A percentile compares a stretch with the other conserved stretches of the same genome.
Evolutionary conservation across 2,797 vertebrate genomes (phyloP).

Genomic region (Lophotriccus pileatus): DNA sequence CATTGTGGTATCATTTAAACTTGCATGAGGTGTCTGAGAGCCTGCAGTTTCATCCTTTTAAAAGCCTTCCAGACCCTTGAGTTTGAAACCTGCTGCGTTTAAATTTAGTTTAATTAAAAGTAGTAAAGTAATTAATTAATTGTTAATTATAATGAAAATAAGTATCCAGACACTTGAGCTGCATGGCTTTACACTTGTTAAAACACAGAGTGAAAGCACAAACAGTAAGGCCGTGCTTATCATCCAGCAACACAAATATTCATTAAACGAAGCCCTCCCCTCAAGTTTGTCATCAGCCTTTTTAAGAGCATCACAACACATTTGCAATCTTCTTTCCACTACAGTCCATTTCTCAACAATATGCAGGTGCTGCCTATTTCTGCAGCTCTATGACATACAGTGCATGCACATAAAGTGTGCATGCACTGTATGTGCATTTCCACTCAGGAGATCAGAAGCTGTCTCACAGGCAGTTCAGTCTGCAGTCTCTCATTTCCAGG

Average conservation of each 20-base stretch:
- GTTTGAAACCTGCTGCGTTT: not conserved
- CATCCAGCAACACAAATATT: not conserved
- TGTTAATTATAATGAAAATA: not conserved
- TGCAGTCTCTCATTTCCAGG: not conserved
- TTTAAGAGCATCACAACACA: not conserved
- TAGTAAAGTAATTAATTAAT: not conserved
- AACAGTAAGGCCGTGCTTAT: not conserved
- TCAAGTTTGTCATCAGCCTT: not conserved
- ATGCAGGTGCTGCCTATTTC: not conserved
- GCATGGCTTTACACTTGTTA: not conserved
- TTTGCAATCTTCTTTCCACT: not conserved
- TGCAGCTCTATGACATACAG: not conserved
- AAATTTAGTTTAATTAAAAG: constrained; percentile 2
- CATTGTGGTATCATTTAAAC: not conserved
- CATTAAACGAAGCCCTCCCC: not conserved
- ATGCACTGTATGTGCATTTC: not conserved
- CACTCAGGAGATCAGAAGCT: not conserved
- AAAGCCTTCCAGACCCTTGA: not conserved
- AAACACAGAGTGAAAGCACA: not conserved
- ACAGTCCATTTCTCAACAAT: not conserved
- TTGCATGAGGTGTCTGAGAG: not conserved
- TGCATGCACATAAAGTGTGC: not conserved
- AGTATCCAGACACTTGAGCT: not conserved
- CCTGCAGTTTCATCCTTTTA: not conserved
- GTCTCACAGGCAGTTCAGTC: not conserved